Conservation (phyloP, 2,797 vertebrate species). For the Remorina albescens region DNA sequence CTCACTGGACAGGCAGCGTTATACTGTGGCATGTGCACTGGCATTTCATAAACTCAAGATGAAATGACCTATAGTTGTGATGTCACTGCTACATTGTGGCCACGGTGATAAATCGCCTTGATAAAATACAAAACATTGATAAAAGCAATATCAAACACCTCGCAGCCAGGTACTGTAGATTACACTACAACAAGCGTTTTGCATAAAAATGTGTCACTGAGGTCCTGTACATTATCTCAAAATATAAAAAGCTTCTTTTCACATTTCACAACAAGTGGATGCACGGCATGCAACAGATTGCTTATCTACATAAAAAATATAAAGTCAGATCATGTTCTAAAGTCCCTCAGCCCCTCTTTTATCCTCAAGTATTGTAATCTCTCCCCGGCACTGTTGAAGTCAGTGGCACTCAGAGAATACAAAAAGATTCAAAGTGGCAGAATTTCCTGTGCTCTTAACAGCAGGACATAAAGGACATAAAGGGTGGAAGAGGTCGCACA, state of each 20-base stretch:
- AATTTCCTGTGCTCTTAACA: slow-evolving; percentile 41
- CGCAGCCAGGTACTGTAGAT: slow-evolving; percentile 67
- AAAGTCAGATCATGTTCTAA: slow-evolving; percentile 57
- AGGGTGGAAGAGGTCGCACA: slow-evolving; percentile 39
- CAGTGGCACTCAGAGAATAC: slow-evolving; percentile 66
- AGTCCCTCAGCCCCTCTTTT: slow-evolving; percentile 38
- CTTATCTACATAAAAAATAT: slow-evolving; percentile 69
- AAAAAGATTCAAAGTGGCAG: slow-evolving; percentile 60
- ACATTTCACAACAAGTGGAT: slow-evolving; percentile 73
- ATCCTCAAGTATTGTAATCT: slow-evolving; percentile 56
- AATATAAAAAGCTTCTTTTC: slow-evolving; percentile 75
- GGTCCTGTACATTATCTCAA: slow-evolving; percentile 69
- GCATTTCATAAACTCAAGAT: slow-evolving; percentile 23
- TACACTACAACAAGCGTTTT: slow-evolving; percentile 74
- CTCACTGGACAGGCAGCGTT: slow-evolving; percentile 43
- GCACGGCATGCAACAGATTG: slow-evolving; percentile 73
- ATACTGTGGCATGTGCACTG: slow-evolving; percentile 38
- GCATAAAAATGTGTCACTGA: slow-evolving; percentile 77
- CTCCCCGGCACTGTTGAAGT: slow-evolving; percentile 42
- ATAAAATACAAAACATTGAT: slow-evolving; percentile 63
- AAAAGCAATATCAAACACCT: slow-evolving; percentile 69
- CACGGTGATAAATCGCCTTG: slow-evolving; percentile 47
- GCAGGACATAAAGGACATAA: slow-evolving; percentile 39
- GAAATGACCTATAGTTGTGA: slow-evolving; percentile 37
- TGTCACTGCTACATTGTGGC: slow-evolving; percentile 61